These are phyloP conservation scores for Aurelia sp. DNA, from an alignment of 30 jellyfish, hydroid and myxozoan genomes.

Conservation along the genomic window DNA sequence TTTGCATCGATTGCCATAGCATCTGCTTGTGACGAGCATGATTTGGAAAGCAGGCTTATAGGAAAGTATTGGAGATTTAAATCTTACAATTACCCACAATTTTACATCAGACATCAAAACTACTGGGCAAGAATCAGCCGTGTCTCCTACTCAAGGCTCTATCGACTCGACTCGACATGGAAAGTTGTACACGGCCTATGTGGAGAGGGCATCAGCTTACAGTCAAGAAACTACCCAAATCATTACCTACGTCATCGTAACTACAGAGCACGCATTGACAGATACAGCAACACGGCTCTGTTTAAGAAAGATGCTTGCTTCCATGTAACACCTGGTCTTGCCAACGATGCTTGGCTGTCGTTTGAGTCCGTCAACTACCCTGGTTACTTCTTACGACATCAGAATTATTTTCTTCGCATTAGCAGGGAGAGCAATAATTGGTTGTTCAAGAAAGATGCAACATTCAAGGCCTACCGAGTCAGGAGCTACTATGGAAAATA, in stretches of 20 bases:
- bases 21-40: too few relatives aligned
- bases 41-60: neutral
- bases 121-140: neutral
- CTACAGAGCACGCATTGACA: neutral
- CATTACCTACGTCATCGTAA: slow-evolving; percentile 19
- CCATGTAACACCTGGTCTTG: slow-evolving; percentile 16
- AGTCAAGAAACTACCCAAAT: neutral
- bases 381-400: slow-evolving; percentile 17
- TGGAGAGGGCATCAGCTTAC: slow-evolving; percentile 38
- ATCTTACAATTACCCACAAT: neutral
- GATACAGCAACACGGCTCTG: neutral
- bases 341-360: neutral
- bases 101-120: slow-evolving; percentile 4
- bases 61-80: neutral
- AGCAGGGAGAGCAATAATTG: too few relatives aligned
- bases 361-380: slow-evolving; percentile 21
- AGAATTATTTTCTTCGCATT: neutral
- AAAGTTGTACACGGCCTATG: slow-evolving; percentile 22
- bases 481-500: too few relatives aligned
- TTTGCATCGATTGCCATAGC: too few relatives aligned
- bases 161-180: slow-evolving; percentile 3
- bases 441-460: neutral
- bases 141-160: neutral
- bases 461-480: too few relatives aligned
- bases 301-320: slow-evolving; percentile 34